Evolutionary conservation across 2,113 vertebrate species (phyloP).

Genomic region (Myiopsitta monachus): DNA sequence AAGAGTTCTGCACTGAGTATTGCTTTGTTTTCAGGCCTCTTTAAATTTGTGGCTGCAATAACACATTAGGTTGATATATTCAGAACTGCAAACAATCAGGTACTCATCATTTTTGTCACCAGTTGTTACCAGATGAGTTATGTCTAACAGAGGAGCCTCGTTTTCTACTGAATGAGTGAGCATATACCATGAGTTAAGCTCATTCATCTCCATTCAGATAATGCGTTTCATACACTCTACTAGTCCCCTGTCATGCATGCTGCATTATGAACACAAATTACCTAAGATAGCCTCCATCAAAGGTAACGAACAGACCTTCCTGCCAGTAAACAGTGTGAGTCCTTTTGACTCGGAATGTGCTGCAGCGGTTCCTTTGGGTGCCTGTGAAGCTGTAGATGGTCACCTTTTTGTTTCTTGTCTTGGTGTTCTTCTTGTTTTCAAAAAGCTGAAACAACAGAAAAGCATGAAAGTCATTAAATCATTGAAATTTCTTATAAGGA

Average conservation of each 20-base stretch:
- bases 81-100: not conserved
- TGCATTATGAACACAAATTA: constrained; percentile 67
- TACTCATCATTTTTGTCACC: not conserved
- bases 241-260: constrained; percentile 39
- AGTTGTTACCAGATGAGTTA: constrained; percentile 18
- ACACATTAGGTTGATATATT: not conserved
- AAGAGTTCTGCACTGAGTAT: not conserved
- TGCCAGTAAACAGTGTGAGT: constrained; percentile 87
- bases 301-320: constrained; percentile 86
- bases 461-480: not conserved
- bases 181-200: not conserved
- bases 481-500: not conserved
- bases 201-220: constrained; percentile 34
- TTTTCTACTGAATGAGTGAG: constrained; percentile 9
- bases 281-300: constrained; percentile 95
- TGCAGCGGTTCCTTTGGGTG: constrained; percentile 88
- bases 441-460: constrained; percentile 80
- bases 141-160: not conserved
- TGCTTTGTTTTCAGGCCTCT: not conserved
- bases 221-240: not conserved
- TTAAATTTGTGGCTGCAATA: not conserved
- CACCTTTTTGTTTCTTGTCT: constrained; percentile 76
- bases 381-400: constrained; percentile 91
- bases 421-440: constrained; percentile 81
- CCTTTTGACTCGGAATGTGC: constrained; percentile 92